These are phyloP conservation scores for Sesia bembeciformis DNA, from an alignment of 2,888 invertebrate genomes.

Conservation along the genomic window DNA sequence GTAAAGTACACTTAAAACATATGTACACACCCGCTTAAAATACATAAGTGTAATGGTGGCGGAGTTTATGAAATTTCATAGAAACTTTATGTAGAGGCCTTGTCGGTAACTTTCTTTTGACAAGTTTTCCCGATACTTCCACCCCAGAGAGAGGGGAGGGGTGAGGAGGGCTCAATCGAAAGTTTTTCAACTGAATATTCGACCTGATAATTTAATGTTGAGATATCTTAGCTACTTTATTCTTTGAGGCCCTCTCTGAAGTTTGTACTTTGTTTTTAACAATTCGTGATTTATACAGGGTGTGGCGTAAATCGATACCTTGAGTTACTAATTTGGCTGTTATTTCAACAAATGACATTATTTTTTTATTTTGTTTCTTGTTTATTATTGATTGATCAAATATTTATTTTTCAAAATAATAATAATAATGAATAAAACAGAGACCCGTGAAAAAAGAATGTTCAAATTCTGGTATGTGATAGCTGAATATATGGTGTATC, in stretches of 20 bases:
- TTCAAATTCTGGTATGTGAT: too few species aligned
- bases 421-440: too few species aligned
- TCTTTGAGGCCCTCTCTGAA: neutral
- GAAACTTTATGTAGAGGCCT: conserved; percentile 20
- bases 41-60: conserved; percentile 18
- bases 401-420: too few species aligned
- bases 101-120: conserved; percentile 38
- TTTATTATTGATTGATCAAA: too few species aligned
- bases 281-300: neutral
- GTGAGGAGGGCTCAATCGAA: conserved; percentile 20
- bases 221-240: neutral
- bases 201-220: neutral
- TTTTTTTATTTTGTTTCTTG: too few species aligned
- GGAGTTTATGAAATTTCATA: conserved; percentile 24
- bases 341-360: too few species aligned
- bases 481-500: too few species aligned
- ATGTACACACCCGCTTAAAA: neutral
- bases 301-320: too few species aligned
- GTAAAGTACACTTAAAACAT: too few species aligned
- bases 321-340: too few species aligned
- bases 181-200: conserved; percentile 8
- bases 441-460: too few species aligned
- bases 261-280: neutral
- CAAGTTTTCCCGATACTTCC: conserved; percentile 20
- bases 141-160: neutral